Conservation (phyloP, 2,888 invertebrate genomes). For the Teleogryllus oceanicus region DNA sequence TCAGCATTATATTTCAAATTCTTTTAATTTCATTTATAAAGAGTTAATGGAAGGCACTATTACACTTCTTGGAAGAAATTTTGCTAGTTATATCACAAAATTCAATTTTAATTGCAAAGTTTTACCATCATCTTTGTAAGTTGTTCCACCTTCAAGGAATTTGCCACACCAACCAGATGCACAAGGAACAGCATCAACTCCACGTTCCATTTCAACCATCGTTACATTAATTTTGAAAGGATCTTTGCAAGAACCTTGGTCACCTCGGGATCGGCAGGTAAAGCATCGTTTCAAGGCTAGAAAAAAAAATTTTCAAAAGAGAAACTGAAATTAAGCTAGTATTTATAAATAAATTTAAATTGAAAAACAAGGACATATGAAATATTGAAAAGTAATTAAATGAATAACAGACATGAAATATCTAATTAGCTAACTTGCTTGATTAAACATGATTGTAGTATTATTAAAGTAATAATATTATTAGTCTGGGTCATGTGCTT, state of each 20-base stretch:
- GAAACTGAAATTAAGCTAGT: neutral
- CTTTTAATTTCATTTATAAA: too few relatives aligned
- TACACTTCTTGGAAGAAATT: neutral
- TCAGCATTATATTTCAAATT: too few relatives aligned
- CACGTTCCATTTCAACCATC: conserved; percentile 64
- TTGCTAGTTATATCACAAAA: neutral
- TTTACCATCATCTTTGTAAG: conserved; percentile 68
- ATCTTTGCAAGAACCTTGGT: conserved; percentile 84
- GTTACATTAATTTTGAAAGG: conserved; percentile 77
- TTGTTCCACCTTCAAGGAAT: conserved; percentile 72
- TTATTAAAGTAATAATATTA: neutral
- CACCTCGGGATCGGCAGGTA: conserved; percentile 81
- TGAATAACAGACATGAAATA: neutral
- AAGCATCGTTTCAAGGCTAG: conserved; percentile 66
- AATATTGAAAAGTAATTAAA: neutral
- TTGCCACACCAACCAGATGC: conserved; percentile 93
- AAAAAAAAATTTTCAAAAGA: neutral
- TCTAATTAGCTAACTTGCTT: neutral
- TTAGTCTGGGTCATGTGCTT: too few relatives aligned
- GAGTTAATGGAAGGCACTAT: neutral
- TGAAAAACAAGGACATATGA: neutral
- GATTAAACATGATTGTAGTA: neutral
- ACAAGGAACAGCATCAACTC: conserved; percentile 74
- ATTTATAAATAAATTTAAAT: neutral
- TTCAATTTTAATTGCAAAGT: conserved; percentile 25